Evolutionary conservation across 1,140 invertebrate genomes (phyloP).

Genomic region (Belonocnema kinseyi): DNA sequence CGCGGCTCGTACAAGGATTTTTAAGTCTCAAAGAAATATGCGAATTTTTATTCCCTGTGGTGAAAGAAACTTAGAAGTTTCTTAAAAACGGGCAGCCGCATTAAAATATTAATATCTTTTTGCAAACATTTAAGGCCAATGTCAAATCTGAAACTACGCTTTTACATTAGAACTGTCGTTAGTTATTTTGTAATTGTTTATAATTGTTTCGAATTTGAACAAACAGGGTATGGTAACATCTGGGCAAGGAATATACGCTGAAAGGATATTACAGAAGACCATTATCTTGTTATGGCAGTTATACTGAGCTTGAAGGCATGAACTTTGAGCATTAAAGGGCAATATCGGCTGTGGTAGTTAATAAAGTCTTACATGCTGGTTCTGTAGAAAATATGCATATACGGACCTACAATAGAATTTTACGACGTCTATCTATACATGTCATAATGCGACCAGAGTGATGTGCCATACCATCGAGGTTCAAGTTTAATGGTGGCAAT

Average conservation of each 20-base stretch:
- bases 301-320: not conserved
- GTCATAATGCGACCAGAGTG: not conserved
- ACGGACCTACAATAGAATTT: not conserved
- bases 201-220: too few species aligned
- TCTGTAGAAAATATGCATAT: not conserved
- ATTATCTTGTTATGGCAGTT: not conserved
- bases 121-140: not conserved
- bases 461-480: not conserved
- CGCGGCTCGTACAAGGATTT: not conserved
- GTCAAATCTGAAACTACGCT: too few species aligned
- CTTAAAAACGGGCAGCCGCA: not conserved
- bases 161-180: too few species aligned
- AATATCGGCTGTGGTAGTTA: not conserved
- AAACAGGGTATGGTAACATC: too few species aligned
- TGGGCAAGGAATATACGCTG: too few species aligned
- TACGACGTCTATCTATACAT: too few species aligned
- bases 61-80: not conserved
- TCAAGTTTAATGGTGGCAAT: not conserved
- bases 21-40: constrained; percentile 19
- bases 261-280: not conserved
- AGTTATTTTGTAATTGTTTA: too few species aligned
- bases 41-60: not conserved
- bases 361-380: constrained; percentile 1
- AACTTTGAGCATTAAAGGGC: not conserved
- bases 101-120: constrained; percentile 7